Evolutionary conservation across 2,113 vertebrate genomes (phyloP).

Genomic region (Pteropus alecto): DNA sequence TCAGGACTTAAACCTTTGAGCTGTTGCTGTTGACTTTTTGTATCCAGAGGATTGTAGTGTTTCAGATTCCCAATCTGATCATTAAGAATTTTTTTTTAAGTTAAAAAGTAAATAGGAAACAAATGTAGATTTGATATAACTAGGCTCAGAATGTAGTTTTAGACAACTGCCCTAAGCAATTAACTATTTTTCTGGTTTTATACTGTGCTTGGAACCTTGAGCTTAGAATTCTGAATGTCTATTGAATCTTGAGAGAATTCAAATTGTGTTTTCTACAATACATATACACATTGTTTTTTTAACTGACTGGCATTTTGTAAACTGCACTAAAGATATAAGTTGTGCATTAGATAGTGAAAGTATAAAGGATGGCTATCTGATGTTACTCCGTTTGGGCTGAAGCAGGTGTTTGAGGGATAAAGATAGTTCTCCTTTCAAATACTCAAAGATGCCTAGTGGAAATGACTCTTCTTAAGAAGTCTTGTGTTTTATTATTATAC

Average conservation of each 20-base stretch:
- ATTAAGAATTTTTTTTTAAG: constrained; percentile 2
- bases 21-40: background rate
- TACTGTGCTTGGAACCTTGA: background rate
- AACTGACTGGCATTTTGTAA: constrained; percentile 26
- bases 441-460: background rate
- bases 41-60: background rate
- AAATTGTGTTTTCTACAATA: background rate
- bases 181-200: constrained; percentile 22
- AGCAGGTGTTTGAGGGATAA: background rate
- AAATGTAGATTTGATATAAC: background rate
- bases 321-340: background rate
- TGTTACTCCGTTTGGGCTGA: background rate
- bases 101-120: background rate
- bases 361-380: background rate
- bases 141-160: background rate
- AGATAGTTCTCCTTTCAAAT: background rate
- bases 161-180: background rate
- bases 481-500: constrained; percentile 31
- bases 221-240: constrained; percentile 38
- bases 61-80: background rate
- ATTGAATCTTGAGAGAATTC: background rate
- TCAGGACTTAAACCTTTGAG: background rate
- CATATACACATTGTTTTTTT: background rate
- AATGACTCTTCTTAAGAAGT: background rate
- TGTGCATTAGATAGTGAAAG: background rate